Base-by-base conservation (phyloP, 2,888 invertebrate species). In the Unio pictorum region DNA sequence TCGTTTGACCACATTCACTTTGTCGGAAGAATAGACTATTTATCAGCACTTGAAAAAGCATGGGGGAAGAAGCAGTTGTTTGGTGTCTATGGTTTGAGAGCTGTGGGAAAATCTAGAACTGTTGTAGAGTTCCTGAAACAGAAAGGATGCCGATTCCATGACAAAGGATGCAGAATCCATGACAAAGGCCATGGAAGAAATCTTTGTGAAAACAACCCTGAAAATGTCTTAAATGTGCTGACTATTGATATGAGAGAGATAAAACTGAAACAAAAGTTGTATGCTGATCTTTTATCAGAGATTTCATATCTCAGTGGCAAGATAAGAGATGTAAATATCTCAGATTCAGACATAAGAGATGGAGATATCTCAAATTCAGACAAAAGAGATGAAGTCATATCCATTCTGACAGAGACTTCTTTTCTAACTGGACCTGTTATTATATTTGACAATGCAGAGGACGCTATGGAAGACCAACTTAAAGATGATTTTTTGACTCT, bases 371-470 rank as follows among this genome's bases (percentile, higher is more conserved):
- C 55, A 23, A 8, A 45, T 30, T 8, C 26, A 34, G 30, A 64
- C 64, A 18, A 23, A 45, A 45, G 15, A 45, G 45, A 45, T 15
- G 58, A 63, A 26, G 54, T 23, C 7, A 45, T 63, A 20, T 23
- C 55, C 8, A 45, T 30, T 8, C 26, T 56, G 30, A 64, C 64
- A 18, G 61, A 64, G 20, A 63, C 45, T 17, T 23, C 54, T 18
- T 45, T 34, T 18, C 26, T 55, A 34, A 34, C 62, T 18, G 56
- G 28, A 3, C 56, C 56, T 61, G 66, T 64, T 1, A 56, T 69
- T 15, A 56, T 66, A 28, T 61, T 69, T 59, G 69, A 69, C 23
- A 66, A 69, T 61, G 69, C 69, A 30, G 69, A 69, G 54, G 69
- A 69, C 18, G 18, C 66, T 1, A 66, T 66, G 18, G 45, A 60